A percentile compares a stretch with the other conserved stretches of the same genome.
phyloP scores from a whole-genome alignment of 2,797 vertebrate species.

The Tachyglossus aculeatus region DNA sequence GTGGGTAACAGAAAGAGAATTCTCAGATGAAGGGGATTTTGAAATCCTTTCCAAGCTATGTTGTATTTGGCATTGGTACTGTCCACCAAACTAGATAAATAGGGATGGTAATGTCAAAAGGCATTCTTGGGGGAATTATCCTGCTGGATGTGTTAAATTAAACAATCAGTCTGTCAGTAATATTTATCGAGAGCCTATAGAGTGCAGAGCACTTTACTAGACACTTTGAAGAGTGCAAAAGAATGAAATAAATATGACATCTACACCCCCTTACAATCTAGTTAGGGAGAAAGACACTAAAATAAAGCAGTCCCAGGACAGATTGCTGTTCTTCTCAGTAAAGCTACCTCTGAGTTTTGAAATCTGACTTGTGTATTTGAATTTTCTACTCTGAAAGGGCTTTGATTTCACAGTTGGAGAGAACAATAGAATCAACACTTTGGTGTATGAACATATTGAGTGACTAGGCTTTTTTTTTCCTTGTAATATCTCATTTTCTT shows the following conservation, averaged over 20 bases:
- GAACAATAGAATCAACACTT: constrained; percentile 23
- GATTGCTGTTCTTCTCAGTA: constrained; percentile 1
- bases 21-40: neutral
- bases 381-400: constrained; percentile 15
- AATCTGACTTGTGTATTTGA: neutral
- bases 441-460: neutral
- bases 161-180: neutral
- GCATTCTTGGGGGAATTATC: neutral
- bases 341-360: constrained; percentile 28
- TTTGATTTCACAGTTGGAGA: constrained; percentile 28
- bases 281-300: neutral
- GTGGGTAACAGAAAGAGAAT: neutral
- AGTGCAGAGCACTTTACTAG: too few species aligned
- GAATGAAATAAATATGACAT: too few species aligned
- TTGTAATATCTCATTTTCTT: constrained; percentile 38
- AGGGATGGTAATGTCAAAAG: constrained; percentile 11
- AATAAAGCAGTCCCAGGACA: neutral
- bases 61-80: neutral
- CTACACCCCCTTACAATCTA: too few species aligned
- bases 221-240: too few species aligned
- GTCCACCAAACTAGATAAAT: neutral
- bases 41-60: neutral
- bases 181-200: too few species aligned
- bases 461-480: accelerated
- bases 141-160: neutral